A percentile compares a stretch with the other conserved stretches of the same genome.
These are phyloP conservation scores for Helobdella robusta DNA, from an alignment of 2,888 invertebrate genomes.

Conservation along the genomic window DNA sequence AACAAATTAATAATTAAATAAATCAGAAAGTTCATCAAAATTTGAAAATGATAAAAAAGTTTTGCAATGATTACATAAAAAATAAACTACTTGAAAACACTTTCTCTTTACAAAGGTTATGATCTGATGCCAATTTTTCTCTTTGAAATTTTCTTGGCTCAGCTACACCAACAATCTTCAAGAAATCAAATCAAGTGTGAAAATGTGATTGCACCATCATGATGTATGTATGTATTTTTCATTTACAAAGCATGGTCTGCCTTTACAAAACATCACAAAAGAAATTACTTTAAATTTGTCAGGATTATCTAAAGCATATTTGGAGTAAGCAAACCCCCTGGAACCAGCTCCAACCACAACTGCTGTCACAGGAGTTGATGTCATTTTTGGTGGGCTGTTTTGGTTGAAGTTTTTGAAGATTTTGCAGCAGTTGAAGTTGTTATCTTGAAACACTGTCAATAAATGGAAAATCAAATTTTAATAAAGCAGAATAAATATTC, in stretches of 20 bases:
- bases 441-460: too few species aligned
- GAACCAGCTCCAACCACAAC: constrained; percentile 47
- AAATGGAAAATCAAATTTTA: too few species aligned
- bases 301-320: constrained; percentile 41
- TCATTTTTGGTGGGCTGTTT: too few species aligned
- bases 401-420: too few species aligned
- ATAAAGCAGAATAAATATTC: too few species aligned
- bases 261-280: not conserved
- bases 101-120: constrained; percentile 34
- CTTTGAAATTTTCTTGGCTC: constrained; percentile 41
- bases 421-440: too few species aligned
- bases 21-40: too few species aligned
- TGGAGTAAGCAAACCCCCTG: constrained; percentile 43
- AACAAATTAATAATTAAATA: too few species aligned
- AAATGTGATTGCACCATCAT: constrained; percentile 9
- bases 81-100: not conserved
- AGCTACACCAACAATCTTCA: constrained; percentile 43
- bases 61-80: not conserved
- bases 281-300: constrained; percentile 38
- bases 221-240: not conserved
- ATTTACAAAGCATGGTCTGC: not conserved
- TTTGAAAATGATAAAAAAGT: not conserved
- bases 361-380: constrained; percentile 37
- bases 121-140: constrained; percentile 34
- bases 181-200: constrained; percentile 23